These are phyloP conservation scores for Idaea biselata DNA, from an alignment of 2,888 invertebrate species.

Conservation along the genomic window DNA sequence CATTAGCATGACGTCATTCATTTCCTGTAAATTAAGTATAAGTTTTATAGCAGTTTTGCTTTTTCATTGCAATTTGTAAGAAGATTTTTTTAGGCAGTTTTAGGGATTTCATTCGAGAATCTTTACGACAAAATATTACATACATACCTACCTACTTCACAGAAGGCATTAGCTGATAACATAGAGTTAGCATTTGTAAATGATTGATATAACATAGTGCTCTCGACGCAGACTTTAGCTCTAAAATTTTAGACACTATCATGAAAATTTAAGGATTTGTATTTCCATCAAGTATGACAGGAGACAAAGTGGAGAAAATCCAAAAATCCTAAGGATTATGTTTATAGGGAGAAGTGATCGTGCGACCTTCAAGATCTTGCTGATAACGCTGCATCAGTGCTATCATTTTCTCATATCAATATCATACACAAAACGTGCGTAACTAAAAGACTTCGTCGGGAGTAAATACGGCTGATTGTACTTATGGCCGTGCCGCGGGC, in stretches of 20 bases:
- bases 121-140: no score
- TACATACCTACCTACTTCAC: no score
- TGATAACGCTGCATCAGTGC: conserved; percentile 62
- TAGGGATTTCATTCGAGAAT: neutral
- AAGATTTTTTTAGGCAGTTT: neutral
- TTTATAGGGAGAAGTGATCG: conserved; percentile 45
- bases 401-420: conserved; percentile 54
- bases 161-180: no score
- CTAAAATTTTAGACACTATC: conserved; percentile 4
- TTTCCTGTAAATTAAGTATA: conserved; percentile 1
- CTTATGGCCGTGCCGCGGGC: conserved; percentile 37
- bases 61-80: neutral
- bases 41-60: neutral
- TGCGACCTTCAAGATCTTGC: conserved; percentile 58
- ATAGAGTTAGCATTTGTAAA: no score
- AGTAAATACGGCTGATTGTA: conserved; percentile 61
- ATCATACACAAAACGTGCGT: conserved; percentile 26
- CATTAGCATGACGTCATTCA: neutral
- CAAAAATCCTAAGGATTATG: conserved; percentile 50
- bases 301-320: conserved; percentile 41
- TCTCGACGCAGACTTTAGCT: neutral
- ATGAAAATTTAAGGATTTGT: conserved; percentile 28
- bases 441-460: conserved; percentile 10
- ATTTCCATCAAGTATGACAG: conserved; percentile 38
- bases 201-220: no score